These are phyloP conservation scores for Schizaphis graminum DNA, from an alignment of 2,888 invertebrate species.

Conservation along the genomic window DNA sequence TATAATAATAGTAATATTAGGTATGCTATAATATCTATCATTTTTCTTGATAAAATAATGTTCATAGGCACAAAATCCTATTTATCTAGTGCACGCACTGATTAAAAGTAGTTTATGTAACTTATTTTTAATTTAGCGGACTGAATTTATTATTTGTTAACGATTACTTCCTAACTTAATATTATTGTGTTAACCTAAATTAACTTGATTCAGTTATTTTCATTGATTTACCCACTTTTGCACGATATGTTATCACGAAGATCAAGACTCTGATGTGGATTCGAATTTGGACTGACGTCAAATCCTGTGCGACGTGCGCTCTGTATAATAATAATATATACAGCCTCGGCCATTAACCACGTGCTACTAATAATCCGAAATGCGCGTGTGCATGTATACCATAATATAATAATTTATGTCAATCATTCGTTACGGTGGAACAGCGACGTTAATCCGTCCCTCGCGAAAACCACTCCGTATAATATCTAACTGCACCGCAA, in stretches of 20 bases:
- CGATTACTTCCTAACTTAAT: too few species aligned
- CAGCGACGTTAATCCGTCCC: conserved; percentile 21
- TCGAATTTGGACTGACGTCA: not conserved
- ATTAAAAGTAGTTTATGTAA: too few species aligned
- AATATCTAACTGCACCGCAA: not conserved
- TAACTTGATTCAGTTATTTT: too few species aligned
- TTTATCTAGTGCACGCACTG: too few species aligned
- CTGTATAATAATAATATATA: not conserved
- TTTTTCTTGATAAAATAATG: too few species aligned
- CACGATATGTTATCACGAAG: not conserved
- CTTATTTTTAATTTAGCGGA: too few species aligned
- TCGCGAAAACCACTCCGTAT: not conserved
- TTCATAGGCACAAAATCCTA: too few species aligned
- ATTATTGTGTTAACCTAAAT: too few species aligned
- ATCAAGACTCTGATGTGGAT: not conserved
- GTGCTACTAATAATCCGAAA: not conserved
- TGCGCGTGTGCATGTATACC: not conserved
- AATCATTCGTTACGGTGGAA: not conserved
- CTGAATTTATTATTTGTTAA: too few species aligned
- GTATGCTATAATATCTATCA: too few species aligned
- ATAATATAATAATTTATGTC: conserved; percentile 7
- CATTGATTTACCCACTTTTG: too few species aligned
- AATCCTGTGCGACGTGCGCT: not conserved
- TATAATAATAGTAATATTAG: too few species aligned
- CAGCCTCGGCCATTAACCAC: not conserved